A percentile compares a stretch with the other conserved stretches of the same genome.
Evolutionary conservation across 2,113 vertebrate genomes (phyloP).

Genomic region (Coptodon bakossiorum): DNA sequence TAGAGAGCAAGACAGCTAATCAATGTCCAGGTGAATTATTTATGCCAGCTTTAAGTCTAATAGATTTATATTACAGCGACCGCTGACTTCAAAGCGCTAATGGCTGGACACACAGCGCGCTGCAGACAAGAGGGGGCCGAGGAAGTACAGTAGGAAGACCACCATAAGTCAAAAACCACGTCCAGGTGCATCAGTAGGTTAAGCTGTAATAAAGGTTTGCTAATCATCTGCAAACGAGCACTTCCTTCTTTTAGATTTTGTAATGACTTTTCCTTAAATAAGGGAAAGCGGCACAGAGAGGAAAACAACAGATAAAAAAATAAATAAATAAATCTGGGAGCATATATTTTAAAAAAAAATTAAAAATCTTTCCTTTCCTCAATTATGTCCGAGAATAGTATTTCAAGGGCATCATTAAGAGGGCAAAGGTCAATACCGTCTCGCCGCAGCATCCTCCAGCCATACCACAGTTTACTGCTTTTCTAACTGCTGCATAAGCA

Average conservation of each 20-base stretch:
- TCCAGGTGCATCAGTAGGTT: conserved; percentile 8
- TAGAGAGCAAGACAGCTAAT: conserved; percentile 74
- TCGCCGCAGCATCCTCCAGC: conserved; percentile 28
- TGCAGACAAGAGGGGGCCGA: conserved; percentile 48
- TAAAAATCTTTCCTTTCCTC: neutral
- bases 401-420: neutral
- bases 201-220: neutral
- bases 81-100: conserved; percentile 68
- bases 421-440: conserved; percentile 23
- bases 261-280: neutral
- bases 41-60: conserved; percentile 74
- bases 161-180: neutral
- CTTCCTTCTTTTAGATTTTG: neutral
- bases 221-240: neutral
- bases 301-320: neutral
- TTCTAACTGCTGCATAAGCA: conserved; percentile 26
- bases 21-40: conserved; percentile 79
- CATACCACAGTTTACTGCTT: conserved; percentile 5
- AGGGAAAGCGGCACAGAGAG: neutral
- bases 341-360: neutral
- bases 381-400: neutral
- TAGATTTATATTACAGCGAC: conserved; percentile 76
- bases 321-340: neutral
- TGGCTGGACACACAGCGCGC: conserved; percentile 64
- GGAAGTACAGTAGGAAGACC: conserved; percentile 33